These are phyloP conservation scores for Melieria picta DNA, from an alignment of 2,888 invertebrate species.

Conservation along the genomic window DNA sequence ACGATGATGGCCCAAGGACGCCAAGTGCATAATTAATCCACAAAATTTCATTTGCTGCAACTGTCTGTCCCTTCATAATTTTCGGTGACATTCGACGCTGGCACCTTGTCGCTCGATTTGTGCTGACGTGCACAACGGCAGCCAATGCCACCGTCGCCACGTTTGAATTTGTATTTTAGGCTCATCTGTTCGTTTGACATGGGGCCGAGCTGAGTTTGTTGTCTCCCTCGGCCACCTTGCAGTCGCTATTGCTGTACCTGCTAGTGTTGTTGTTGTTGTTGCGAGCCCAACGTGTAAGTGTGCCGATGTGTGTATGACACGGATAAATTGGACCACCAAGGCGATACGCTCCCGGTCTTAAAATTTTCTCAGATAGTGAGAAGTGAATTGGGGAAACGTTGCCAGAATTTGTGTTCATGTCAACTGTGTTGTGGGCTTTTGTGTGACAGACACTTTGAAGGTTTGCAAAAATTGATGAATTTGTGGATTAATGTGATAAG, in stretches of 20 bases:
- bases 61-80: conserved; percentile 23
- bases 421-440: too few species aligned
- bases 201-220: conserved; percentile 12
- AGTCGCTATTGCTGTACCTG: not conserved
- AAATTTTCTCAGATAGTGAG: too few species aligned
- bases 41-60: conserved; percentile 17
- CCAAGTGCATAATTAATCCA: not conserved
- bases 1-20: conserved; percentile 2
- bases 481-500: too few species aligned
- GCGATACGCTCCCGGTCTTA: not conserved
- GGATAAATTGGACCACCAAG: conserved; percentile 31
- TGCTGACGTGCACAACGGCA: too few species aligned
- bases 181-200: conserved; percentile 28
- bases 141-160: conserved; percentile 2
- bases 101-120: not conserved
- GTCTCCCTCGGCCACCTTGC: conserved; percentile 18
- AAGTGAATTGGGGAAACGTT: too few species aligned
- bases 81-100: conserved; percentile 27
- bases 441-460: too few species aligned
- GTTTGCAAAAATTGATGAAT: too few species aligned
- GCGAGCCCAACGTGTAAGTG: conserved; percentile 17
- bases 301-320: conserved; percentile 27
- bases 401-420: too few species aligned
- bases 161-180: conserved; percentile 25
- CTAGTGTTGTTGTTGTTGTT: conserved; percentile 2